Evolutionary conservation across 2,113 vertebrate genomes (phyloP).

Genomic region (Anguilla japonica): DNA sequence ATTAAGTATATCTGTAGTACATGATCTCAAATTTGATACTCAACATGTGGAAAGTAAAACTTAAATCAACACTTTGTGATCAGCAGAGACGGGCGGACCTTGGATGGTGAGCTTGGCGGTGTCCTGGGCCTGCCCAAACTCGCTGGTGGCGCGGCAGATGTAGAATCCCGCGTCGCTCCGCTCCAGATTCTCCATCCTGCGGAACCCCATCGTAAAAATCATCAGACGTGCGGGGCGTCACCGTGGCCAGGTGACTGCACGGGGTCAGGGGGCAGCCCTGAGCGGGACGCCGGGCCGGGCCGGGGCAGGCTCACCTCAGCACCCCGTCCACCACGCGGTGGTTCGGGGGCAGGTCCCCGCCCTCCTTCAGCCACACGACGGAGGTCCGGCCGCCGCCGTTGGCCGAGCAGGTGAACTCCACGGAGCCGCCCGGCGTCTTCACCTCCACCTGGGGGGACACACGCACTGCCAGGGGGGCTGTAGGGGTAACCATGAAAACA

Average conservation of each 20-base stretch:
- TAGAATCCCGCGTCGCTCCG: slow-evolving; percentile 88
- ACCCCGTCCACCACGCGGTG: slow-evolving; percentile 83
- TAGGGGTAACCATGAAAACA: neutral
- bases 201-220: slow-evolving; percentile 15
- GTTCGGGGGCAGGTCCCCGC: slow-evolving; percentile 76
- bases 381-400: slow-evolving; percentile 71
- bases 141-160: slow-evolving; percentile 81
- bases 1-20: too few species aligned
- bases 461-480: slow-evolving; percentile 67
- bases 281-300: too few species aligned
- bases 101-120: slow-evolving; percentile 81
- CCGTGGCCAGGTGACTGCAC: too few species aligned
- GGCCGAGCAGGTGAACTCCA: slow-evolving; percentile 83
- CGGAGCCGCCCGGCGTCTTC: slow-evolving; percentile 77
- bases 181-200: slow-evolving; percentile 84
- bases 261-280: too few species aligned
- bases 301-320: slow-evolving; percentile 73
- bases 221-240: neutral
- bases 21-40: too few species aligned
- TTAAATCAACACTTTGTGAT: too few species aligned
- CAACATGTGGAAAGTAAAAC: too few species aligned
- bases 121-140: slow-evolving; percentile 79
- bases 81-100: slow-evolving; percentile 70
- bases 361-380: slow-evolving; percentile 89
- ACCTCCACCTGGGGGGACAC: slow-evolving; percentile 82